A percentile compares a stretch with the other conserved stretches of the same genome.
phyloP scores from a whole-genome alignment of 2,113 vertebrate species.

The Phaethornis superciliosus region DNA sequence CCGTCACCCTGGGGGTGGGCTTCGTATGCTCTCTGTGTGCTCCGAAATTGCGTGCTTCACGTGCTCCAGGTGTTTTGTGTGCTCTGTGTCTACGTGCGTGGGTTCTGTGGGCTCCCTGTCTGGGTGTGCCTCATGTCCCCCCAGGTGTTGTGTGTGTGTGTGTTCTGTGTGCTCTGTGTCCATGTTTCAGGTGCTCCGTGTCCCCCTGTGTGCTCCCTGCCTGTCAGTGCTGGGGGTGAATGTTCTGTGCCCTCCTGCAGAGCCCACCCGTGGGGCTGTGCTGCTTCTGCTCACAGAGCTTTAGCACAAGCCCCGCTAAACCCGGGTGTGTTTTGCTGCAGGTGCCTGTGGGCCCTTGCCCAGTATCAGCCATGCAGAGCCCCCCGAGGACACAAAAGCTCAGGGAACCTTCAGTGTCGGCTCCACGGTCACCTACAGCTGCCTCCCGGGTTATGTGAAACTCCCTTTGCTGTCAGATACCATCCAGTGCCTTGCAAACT shows the following conservation, averaged over 20 bases:
- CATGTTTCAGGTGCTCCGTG: background rate
- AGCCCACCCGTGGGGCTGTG: fast-evolving
- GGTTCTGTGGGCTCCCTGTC: background rate
- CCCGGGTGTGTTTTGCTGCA: fast-evolving
- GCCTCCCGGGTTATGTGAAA: fast-evolving
- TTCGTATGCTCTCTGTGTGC: too few relatives aligned
- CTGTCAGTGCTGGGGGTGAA: fast-evolving
- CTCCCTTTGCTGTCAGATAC: background rate
- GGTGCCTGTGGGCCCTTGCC: conserved; percentile 35
- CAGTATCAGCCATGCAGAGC: background rate
- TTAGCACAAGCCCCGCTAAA: fast-evolving
- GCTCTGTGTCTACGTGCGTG: background rate
- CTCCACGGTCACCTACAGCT: background rate
- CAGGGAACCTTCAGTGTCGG: background rate
- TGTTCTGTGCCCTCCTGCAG: background rate
- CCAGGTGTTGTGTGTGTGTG: background rate
- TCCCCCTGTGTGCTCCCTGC: too few relatives aligned
- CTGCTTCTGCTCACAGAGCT: fast-evolving
- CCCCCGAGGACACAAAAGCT: fast-evolving
- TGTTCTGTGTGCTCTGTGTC: too few relatives aligned
- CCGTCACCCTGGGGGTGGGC: background rate
- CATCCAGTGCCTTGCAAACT: background rate
- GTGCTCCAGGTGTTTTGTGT: background rate
- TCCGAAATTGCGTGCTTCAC: background rate
- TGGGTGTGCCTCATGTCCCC: background rate